These are phyloP conservation scores for Machimus atricapillus DNA, from an alignment of 2,888 invertebrate species.

Conservation along the genomic window DNA sequence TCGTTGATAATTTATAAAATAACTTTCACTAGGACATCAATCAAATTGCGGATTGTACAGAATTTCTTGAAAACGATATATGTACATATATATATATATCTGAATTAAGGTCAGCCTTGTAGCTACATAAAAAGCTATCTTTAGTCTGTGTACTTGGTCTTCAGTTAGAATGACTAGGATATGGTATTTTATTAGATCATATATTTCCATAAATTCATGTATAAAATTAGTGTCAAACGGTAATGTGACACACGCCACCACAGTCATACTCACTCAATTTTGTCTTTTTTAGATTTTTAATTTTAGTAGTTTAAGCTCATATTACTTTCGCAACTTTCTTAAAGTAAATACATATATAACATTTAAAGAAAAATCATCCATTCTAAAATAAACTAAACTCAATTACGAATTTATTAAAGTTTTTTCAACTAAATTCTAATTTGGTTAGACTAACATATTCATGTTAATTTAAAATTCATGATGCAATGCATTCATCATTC, in stretches of 20 bases:
- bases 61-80: neutral
- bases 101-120: neutral
- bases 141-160: neutral
- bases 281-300: too few relatives aligned
- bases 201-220: neutral
- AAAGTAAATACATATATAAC: too few relatives aligned
- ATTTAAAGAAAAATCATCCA: too few relatives aligned
- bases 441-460: neutral
- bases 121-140: neutral
- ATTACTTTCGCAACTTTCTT: too few relatives aligned
- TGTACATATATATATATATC: too few relatives aligned
- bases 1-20: neutral
- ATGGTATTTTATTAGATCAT: neutral
- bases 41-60: neutral
- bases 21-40: neutral
- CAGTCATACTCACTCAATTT: too few relatives aligned
- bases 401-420: too few relatives aligned
- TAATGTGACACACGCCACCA: too few relatives aligned
- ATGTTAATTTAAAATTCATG: neutral
- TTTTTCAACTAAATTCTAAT: too few relatives aligned
- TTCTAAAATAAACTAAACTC: too few relatives aligned
- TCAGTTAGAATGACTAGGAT: neutral
- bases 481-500: neutral
- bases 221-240: neutral
- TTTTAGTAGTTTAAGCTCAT: too few relatives aligned